A percentile compares a stretch with the other conserved stretches of the same genome.
These are phyloP conservation scores for Eidolon dupreanum DNA, from an alignment of 2,797 vertebrate genomes.

Conservation along the genomic window DNA sequence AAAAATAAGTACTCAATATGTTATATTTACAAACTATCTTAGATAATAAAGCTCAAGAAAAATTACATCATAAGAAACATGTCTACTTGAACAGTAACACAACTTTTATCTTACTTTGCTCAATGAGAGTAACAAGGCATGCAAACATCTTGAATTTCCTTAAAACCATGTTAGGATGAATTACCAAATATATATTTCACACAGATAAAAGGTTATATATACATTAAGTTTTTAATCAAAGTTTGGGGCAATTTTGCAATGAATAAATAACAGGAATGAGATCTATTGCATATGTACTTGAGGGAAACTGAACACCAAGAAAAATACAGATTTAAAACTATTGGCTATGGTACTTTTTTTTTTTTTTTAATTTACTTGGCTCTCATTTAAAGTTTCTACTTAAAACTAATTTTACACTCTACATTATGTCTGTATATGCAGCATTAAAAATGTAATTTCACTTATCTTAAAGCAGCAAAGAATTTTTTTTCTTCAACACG, in stretches of 20 bases:
- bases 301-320: background rate
- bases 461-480: background rate
- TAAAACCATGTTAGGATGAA: background rate
- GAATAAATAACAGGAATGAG: background rate
- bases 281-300: background rate
- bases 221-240: background rate
- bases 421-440: background rate
- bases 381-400: background rate
- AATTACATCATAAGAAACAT: background rate
- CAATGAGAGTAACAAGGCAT: background rate
- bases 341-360: background rate
- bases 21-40: background rate
- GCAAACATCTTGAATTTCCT: background rate
- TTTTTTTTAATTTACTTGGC: background rate
- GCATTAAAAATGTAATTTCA: background rate
- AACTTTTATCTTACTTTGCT: background rate
- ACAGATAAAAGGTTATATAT: background rate
- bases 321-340: background rate
- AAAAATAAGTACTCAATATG: background rate
- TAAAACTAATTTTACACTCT: background rate
- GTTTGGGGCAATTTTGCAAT: background rate
- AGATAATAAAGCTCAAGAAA: background rate
- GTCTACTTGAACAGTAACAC: background rate
- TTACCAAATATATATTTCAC: background rate
- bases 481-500: constrained; percentile 46